Evolutionary conservation across 1,140 invertebrate genomes (phyloP).

Genomic region (Idris sp.): DNA sequence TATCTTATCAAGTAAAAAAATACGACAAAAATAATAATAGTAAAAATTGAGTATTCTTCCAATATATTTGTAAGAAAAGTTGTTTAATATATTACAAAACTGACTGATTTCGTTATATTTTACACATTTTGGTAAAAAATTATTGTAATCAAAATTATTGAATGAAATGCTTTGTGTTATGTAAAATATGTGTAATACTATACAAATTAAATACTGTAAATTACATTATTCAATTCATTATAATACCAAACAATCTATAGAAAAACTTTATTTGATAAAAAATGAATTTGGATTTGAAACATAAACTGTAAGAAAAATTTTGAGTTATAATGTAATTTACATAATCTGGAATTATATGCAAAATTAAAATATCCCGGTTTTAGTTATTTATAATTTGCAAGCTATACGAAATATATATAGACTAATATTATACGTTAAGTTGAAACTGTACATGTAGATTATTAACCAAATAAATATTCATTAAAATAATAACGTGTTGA

Average conservation of each 20-base stretch:
- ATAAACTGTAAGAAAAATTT: not conserved
- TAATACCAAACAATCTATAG: not conserved
- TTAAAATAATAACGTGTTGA: no score
- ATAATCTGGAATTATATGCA: not conserved
- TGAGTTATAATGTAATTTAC: constrained; percentile 17
- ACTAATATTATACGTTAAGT: constrained; percentile 15
- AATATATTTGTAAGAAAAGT: no score
- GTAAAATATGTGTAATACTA: constrained; percentile 21
- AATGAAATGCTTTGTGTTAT: constrained; percentile 17
- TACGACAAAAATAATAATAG: no score
- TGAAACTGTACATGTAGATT: constrained; percentile 7
- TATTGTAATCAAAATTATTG: no score
- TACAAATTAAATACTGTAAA: constrained; percentile 13
- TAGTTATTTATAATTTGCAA: not conserved
- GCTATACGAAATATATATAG: not conserved
- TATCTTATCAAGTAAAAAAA: no score
- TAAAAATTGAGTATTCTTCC: no score
- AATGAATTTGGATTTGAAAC: no score
- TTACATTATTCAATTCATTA: constrained; percentile 10
- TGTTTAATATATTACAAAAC: no score
- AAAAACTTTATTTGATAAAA: no score
- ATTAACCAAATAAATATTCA: constrained; percentile 14
- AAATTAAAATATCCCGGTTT: not conserved
- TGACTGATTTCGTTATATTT: no score
- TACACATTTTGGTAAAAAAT: no score